These are phyloP conservation scores for Actinia equina DNA, from an alignment of 64 coral and sea anemone genomes.

Conservation along the genomic window DNA sequence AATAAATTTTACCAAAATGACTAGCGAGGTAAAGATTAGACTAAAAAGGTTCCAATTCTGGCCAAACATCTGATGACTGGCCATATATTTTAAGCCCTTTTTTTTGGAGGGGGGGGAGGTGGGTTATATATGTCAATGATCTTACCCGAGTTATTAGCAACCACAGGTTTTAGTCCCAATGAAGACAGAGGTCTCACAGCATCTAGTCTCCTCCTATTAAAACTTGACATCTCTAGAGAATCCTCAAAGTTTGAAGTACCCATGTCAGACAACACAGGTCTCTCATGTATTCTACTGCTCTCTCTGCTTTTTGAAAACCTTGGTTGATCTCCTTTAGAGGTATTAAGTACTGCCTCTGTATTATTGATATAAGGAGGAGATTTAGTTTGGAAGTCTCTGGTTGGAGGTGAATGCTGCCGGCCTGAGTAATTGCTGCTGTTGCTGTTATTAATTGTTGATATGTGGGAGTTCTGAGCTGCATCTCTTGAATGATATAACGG, in stretches of 20 bases:
- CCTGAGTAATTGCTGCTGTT: not conserved
- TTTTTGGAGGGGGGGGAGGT: too few relatives aligned
- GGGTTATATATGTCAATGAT: too few relatives aligned
- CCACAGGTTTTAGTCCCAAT: conserved; percentile 33
- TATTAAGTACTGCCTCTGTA: not conserved
- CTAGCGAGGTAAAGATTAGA: too few relatives aligned
- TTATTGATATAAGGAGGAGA: conserved; percentile 12
- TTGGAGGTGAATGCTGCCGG: conserved; percentile 7
- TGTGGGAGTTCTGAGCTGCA: not conserved
- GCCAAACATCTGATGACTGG: too few relatives aligned
- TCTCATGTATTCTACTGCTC: not conserved
- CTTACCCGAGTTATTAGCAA: conserved; percentile 54
- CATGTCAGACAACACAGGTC: conserved; percentile 12
- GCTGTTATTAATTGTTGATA: not conserved
- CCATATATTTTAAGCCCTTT: too few relatives aligned
- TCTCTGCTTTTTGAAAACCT: conserved; percentile 24
- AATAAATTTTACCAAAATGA: too few relatives aligned
- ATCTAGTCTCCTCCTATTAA: not conserved
- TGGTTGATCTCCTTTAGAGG: not conserved
- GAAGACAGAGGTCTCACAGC: conserved; percentile 14
- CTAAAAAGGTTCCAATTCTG: too few relatives aligned
- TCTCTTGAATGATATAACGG: not conserved
- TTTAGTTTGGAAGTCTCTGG: conserved; percentile 1
- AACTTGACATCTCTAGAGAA: conserved; percentile 54
- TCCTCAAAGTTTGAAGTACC: conserved; percentile 64